Evolutionary conservation across 2,113 vertebrate genomes (phyloP), one percentile per base, ranked within the genome.

Genomic region (Archocentrus centrarchus): DNA sequence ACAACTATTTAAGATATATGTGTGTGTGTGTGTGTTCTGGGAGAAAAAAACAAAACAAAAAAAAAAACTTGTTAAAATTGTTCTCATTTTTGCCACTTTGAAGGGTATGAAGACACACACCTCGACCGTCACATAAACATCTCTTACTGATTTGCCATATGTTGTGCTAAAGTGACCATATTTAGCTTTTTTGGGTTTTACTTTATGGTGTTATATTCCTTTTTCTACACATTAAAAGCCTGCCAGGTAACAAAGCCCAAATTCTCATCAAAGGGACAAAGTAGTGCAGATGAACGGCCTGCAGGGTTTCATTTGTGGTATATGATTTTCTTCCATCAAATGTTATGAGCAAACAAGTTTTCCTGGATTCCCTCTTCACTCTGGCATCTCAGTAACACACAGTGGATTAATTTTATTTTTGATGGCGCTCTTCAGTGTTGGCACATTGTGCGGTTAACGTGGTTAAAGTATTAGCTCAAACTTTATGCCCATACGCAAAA

Each of bases 61-160:
- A 24, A 24, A 24, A 24, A 24, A 24, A 73, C 62, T 17, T 59
- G 5, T 27, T 59, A 66, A 70, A 83, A 37, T 62, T n/a, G 60
- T 22, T 84, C 7, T 32, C 9, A 20, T 66, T 7, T 41, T 59
- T 58, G 13, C 11, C 44, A 73, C 66, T 39, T 57, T 85, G 73
- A 47, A 1, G 5, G 30, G 59, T 76, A 11, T 80, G 11, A 32
- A 30, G n/a, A 75, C 39, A 30, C 39, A 30, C 70, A 57, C 60
- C 53, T 59, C 76, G 47, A 44, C 41, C 7, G 11, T 32, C 44
- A 22, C 22, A 2, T 64, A 57, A 55, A 63, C 60, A 41, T 17
- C 22, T 68, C 79, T 64, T 35, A 82, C 86, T 80, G 77, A 32
- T 88, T 84, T 50, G 39, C 88, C 84, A 47, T 88, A 91, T 92